Evolutionary conservation across 2,797 vertebrate genomes (phyloP), one percentile per base, ranked within the genome.

Genomic region (Aselliscus stoliczkanus): DNA sequence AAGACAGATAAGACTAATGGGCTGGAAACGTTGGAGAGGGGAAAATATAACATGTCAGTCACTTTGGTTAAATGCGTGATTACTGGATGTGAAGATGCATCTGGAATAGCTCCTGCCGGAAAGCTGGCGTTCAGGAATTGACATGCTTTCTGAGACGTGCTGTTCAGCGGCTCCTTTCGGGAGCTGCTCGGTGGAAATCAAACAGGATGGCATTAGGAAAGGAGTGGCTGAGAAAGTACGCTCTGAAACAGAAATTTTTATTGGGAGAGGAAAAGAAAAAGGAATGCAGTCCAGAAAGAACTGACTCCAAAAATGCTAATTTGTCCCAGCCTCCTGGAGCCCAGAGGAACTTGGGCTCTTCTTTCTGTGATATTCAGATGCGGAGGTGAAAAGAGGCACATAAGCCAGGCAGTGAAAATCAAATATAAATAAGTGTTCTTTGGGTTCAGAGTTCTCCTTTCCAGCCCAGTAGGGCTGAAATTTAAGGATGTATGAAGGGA

Each of bases 231-330:
- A 96, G 96, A 93, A 96, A 96, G 87, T 50, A 73, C 92, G 91
- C 88, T 70, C 92, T 94, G 87, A 97, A 97, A 96, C 87, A 97
- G 93, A 97, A 96, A 86, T 34, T 79, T 96, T 92, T 85, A 89
- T 42, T 94, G 83, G 87, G 67, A 77, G 77, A 88, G 60, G 86
- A 65, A 80, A 93, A 64, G 50, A 67, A 83, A 86, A 90, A 87
- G 34, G 54, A 89, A 56, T 76, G 85, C 76, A 69, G 87, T 92
- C 58, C 69, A 80, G 60, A 95, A 94, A 95, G 73, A 47, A 21
- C 70, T 44, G 69, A 50, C 67, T 95, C 79, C 73, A 90, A 85
- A 96, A 96, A 96, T 97, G 56, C 79, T 93, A 88, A 95, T 96
- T 85, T n/a, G 52, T 85, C 50, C 70, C 82, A 83, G 82, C n/a